phyloP scores from a whole-genome alignment of 2,113 vertebrate species.

The Sterrhoptilus dennistouni region DNA sequence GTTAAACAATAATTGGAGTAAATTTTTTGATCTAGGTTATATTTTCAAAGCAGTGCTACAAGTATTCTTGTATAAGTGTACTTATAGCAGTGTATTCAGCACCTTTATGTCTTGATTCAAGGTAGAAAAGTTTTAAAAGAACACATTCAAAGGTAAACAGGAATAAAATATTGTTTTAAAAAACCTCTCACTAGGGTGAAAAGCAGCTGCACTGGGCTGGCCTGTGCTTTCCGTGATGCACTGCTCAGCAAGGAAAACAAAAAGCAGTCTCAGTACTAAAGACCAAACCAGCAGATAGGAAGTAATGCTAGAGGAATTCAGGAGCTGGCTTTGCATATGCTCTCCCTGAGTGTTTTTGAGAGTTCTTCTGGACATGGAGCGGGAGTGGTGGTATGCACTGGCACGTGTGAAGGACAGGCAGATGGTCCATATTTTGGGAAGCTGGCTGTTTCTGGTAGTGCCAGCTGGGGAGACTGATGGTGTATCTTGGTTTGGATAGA shows the following conservation, averaged over 20 bases:
- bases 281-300: background rate
- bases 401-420: background rate
- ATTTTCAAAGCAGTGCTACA: background rate
- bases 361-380: background rate
- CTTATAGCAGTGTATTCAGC: background rate
- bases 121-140: background rate
- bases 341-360: background rate
- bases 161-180: background rate
- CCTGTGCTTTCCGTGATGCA: background rate
- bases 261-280: background rate
- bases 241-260: background rate
- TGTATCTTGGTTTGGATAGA: no score
- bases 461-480: background rate
- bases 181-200: rapidly evolving
- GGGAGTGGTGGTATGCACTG: background rate
- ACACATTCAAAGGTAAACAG: background rate
- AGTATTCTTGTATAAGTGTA: background rate
- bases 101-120: background rate
- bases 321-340: background rate
- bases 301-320: background rate
- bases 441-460: background rate
- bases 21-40: background rate
- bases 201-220: background rate
- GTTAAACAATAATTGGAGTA: background rate
- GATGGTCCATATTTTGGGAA: background rate